Base-by-base conservation (phyloP, 2,888 invertebrate genomes). In the Nudaria mundana region DNA sequence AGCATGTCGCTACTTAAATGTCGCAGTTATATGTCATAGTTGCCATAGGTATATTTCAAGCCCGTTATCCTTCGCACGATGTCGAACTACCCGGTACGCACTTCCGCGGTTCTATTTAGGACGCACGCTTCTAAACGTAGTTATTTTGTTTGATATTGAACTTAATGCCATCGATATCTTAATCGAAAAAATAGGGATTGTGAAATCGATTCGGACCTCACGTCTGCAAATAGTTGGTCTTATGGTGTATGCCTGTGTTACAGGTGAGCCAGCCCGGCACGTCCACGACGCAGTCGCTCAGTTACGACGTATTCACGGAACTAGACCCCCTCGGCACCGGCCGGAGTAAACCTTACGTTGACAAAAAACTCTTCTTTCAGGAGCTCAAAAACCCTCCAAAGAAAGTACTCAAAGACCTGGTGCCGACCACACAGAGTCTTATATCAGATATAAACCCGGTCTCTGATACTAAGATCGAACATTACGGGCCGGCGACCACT, bases 281-380 rank as follows among this genome's bases (percentile, higher is more conserved):
- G 71, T 76, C 80, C 70, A 52, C 76, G 66, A 44, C 80, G 60
- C 60, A 74, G 67, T 62, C 80, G 66, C 71, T 79, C 76, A 71
- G 84, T 78, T 92, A 93, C 90, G 96, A 96, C 89, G 95, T 97
- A 66, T 97, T 97, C 91, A 96, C 96, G 56, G 97, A 97, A 79
- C 90, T 97, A 82, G 97, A 97, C 91, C 97, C 97, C 47, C 90
- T 97, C 76, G 97, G 97, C 73, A 97, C 96, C 63, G 96, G 97
- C 72, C 93, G 95, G 82, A 95, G 94, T 85, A 95, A 95, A 86
- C 97, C 97, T 51, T 97, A 97, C 90, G 93, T 97, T 73, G 97
- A 97, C 91, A 96, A 96, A 90, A 97, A 97, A 91, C 95, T 96
- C 89, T 97, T 97, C 91, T 97, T 97, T 91, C 96, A 97, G 90